phyloP scores from a whole-genome alignment of 2,888 invertebrate genomes.

The Calliscelio sp. region DNA sequence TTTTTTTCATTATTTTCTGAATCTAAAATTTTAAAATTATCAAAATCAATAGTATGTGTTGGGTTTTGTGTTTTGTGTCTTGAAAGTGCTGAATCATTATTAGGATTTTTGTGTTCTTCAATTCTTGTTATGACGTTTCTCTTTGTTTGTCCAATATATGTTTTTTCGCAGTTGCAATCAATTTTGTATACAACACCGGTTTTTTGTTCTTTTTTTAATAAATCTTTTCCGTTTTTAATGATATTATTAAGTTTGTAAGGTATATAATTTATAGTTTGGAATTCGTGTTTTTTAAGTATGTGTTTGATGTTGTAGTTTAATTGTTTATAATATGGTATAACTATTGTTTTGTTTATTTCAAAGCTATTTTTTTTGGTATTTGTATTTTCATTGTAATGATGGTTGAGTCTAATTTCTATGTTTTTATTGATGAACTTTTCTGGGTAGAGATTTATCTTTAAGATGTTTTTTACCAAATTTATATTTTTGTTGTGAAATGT shows the following conservation, averaged over 20 bases:
- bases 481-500: not conserved
- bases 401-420: no score
- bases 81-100: no score
- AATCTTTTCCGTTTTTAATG: constrained; percentile 1
- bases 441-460: not conserved
- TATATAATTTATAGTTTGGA: not conserved
- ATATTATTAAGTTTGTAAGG: not conserved
- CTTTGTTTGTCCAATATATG: not conserved
- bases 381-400: no score
- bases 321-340: not conserved
- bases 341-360: no score
- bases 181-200: constrained; percentile 9
- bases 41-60: no score
- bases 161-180: not conserved
- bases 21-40: no score
- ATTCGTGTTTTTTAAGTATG: no score
- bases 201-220: not conserved
- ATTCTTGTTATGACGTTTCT: not conserved
- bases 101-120: no score
- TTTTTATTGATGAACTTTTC: not conserved
- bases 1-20: no score
- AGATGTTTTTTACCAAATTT: not conserved
- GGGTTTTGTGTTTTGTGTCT: no score
- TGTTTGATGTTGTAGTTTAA: not conserved
- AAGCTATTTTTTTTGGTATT: no score